Base-by-base conservation (phyloP, 1,140 invertebrate species). In the Helicoverpa armigera region DNA sequence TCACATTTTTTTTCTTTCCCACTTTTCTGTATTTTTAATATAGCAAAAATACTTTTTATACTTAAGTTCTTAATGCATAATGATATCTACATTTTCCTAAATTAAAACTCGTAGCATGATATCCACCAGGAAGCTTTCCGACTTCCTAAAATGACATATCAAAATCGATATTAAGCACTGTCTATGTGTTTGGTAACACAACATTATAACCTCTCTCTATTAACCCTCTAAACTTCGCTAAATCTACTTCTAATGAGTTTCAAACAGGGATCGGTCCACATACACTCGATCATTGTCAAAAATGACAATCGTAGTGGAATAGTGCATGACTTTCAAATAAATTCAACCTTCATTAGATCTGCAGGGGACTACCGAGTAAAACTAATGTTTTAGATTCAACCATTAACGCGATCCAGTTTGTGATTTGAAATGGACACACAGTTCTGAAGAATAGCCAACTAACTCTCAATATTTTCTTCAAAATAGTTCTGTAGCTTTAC, bases 311-410 rank as follows among this genome's bases (percentile, higher is more conserved):
- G 73, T 51, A 50, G 60, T 23, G 23, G 31, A 63, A 56, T 70
- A 79, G 67, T 72, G 77, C 53, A 79, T 79, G 77, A 79, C 77
- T 79, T 79, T 79, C 77, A 79, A 70, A 79, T 79, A 60, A 70
- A 72, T 65, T 79, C 75, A 67, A 67, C 63, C 56, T 79, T 79
- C 77, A 79, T 79, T 79, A 70, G 56, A 77, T 50, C 35, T 54
- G 53, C 77, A 48, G 65, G 76, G 76, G 65, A 48, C 50, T 31
- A 48, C 54, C 58, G 11, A 53, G 75, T 69, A 56, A 63, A 78
- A 78, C 76, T 78, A 78, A 67, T 69, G 76, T 78, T 78, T 78
- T 78, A 69, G 65, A 79, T 50, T 79, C 77, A 70, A 72, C 58
- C 65, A 79, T 79, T 79, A 79, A 65, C 77, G 77, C 54, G 61